Evolutionary conservation across 2,113 vertebrate species (phyloP).

Genomic region (Crotalus tigris): DNA sequence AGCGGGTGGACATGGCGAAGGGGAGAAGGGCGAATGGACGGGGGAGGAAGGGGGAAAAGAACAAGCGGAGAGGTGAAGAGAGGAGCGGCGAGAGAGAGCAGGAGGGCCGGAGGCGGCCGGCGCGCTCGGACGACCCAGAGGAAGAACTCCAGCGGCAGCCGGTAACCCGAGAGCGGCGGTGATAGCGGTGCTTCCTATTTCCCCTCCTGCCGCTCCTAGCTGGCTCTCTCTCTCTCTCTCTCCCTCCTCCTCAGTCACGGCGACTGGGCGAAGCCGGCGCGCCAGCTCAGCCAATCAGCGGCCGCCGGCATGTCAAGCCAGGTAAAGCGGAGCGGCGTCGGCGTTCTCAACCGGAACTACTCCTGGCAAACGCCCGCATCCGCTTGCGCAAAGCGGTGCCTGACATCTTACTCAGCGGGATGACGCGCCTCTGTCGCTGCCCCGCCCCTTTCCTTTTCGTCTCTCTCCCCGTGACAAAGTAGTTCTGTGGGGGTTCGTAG

Average conservation of each 20-base stretch:
- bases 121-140: not conserved
- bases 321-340: not conserved
- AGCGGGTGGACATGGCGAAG: conserved; percentile 83
- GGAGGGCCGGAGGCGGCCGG: not conserved
- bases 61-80: not conserved
- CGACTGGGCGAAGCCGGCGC: not conserved
- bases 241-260: not conserved
- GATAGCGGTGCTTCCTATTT: not conserved
- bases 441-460: fast-evolving
- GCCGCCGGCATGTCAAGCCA: not conserved
- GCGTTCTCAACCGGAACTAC: conserved; percentile 58
- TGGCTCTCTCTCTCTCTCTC: not conserved
- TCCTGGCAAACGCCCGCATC: conserved; percentile 22
- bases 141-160: not conserved
- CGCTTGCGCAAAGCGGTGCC: not conserved
- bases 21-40: not conserved
- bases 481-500: not conserved
- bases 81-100: too few relatives aligned
- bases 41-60: not conserved
- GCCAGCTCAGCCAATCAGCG: conserved; percentile 1
- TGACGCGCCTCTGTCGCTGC: not conserved
- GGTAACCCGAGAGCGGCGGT: not conserved
- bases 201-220: not conserved
- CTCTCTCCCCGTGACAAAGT: not conserved
- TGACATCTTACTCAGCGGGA: not conserved